Conservation (phyloP, 2,888 invertebrate species). For the Trissoscelio sp. region DNA sequence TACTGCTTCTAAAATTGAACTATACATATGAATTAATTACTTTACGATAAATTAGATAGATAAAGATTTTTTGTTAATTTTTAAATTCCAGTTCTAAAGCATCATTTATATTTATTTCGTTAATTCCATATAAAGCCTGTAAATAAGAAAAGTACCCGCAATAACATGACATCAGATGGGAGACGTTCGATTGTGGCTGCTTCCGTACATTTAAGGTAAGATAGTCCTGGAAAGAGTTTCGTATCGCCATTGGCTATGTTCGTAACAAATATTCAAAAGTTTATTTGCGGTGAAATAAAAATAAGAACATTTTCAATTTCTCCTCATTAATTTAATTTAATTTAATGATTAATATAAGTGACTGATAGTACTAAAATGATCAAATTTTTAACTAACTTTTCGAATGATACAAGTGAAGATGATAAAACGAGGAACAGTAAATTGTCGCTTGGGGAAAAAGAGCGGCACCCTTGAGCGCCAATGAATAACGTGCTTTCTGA, state of each 20-base stretch:
- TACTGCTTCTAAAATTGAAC: background rate
- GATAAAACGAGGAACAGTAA: constrained; percentile 31
- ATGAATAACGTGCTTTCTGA: constrained; percentile 32
- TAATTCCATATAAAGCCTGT: constrained; percentile 36
- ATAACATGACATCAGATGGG: constrained; percentile 46
- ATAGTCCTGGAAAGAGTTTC: constrained; percentile 67
- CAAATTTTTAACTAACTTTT: background rate
- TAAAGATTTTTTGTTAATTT: constrained; percentile 7
- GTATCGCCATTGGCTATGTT: constrained; percentile 29
- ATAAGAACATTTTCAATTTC: constrained; percentile 43
- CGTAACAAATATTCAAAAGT: constrained; percentile 27
- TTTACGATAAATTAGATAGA: constrained; percentile 22
- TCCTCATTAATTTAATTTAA: constrained; percentile 47
- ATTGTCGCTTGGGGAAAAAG: constrained; percentile 42
- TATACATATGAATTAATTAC: background rate
- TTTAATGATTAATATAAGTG: constrained; percentile 3
- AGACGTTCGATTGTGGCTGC: constrained; percentile 58
- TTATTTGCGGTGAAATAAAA: constrained; percentile 8
- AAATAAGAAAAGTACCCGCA: constrained; percentile 50
- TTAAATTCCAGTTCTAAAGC: background rate
- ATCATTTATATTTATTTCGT: constrained; percentile 3
- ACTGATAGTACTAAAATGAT: background rate
- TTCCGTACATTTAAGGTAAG: constrained; percentile 60
- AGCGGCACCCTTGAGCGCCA: constrained; percentile 44
- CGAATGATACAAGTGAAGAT: constrained; percentile 8